These are phyloP conservation scores for Cremastinae sp. DNA, from an alignment of 2,888 invertebrate genomes.

Conservation along the genomic window DNA sequence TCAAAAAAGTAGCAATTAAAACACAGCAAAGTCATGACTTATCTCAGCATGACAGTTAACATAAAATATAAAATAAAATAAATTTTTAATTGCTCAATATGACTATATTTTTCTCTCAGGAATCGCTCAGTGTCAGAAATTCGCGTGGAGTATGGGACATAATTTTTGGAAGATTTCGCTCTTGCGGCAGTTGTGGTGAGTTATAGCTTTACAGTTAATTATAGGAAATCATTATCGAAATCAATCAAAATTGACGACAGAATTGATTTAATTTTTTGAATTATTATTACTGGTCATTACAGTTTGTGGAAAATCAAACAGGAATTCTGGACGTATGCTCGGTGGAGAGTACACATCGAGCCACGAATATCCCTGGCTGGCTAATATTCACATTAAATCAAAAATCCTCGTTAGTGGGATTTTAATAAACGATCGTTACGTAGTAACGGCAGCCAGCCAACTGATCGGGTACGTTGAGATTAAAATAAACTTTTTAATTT, in stretches of 20 bases:
- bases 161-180: conserved; percentile 71
- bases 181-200: conserved; percentile 76
- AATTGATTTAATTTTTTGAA: no score
- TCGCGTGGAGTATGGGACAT: conserved; percentile 73
- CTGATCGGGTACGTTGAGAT: conserved; percentile 80
- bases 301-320: conserved; percentile 82
- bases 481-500: background rate
- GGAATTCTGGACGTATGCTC: conserved; percentile 77
- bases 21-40: no score
- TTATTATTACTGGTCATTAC: no score
- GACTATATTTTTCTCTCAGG: conserved; percentile 14
- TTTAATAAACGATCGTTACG: conserved; percentile 83
- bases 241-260: no score
- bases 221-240: no score
- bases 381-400: conserved; percentile 80
- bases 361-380: conserved; percentile 84
- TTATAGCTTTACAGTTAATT: conserved; percentile 33
- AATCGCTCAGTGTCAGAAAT: conserved; percentile 54
- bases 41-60: no score
- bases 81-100: background rate
- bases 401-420: conserved; percentile 79
- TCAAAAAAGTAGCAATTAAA: no score
- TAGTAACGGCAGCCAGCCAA: conserved; percentile 82
- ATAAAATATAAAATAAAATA: background rate
- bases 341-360: conserved; percentile 81